These are phyloP conservation scores for Netelia melanura DNA, from an alignment of 2,888 invertebrate genomes.

Conservation along the genomic window DNA sequence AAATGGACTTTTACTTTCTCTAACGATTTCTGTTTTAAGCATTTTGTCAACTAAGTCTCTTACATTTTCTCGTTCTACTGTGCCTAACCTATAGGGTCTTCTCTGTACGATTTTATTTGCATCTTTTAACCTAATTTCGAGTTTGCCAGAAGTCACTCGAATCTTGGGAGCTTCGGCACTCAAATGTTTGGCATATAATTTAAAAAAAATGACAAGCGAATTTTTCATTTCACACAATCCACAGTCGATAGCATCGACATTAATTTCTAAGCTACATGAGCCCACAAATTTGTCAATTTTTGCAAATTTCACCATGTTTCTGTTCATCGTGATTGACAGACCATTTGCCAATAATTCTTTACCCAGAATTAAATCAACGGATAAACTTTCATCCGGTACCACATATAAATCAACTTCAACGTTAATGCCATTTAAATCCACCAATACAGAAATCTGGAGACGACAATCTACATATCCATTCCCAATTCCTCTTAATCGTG, in stretches of 20 bases:
- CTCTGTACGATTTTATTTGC: constrained; percentile 7
- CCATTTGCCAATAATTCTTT: constrained; percentile 24
- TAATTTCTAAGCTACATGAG: constrained; percentile 9
- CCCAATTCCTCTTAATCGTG: constrained; percentile 20
- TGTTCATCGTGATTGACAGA: constrained; percentile 1
- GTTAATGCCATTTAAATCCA: not conserved
- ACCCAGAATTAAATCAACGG: constrained; percentile 13
- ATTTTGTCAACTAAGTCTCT: constrained; percentile 34
- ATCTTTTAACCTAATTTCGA: constrained; percentile 10
- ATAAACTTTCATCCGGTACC: constrained; percentile 25
- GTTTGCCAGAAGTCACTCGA: constrained; percentile 3
- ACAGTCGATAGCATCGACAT: not conserved
- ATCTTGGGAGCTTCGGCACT: constrained; percentile 8
- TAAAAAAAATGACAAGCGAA: too few species aligned
- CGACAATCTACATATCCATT: constrained; percentile 3
- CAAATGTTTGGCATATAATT: not conserved
- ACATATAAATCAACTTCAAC: constrained; percentile 9
- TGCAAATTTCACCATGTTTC: not conserved
- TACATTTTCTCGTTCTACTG: constrained; percentile 24
- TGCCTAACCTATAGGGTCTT: constrained; percentile 11
- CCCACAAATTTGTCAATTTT: constrained; percentile 8
- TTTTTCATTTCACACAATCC: not conserved
- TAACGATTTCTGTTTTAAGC: constrained; percentile 36
- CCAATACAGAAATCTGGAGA: not conserved
- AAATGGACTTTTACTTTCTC: constrained; percentile 38